A percentile compares a stretch with the other conserved stretches of the same genome.
phyloP scores from a whole-genome alignment of 37 sponge, comb jelly and placozoan species.

The Hexactinellida sp. region DNA sequence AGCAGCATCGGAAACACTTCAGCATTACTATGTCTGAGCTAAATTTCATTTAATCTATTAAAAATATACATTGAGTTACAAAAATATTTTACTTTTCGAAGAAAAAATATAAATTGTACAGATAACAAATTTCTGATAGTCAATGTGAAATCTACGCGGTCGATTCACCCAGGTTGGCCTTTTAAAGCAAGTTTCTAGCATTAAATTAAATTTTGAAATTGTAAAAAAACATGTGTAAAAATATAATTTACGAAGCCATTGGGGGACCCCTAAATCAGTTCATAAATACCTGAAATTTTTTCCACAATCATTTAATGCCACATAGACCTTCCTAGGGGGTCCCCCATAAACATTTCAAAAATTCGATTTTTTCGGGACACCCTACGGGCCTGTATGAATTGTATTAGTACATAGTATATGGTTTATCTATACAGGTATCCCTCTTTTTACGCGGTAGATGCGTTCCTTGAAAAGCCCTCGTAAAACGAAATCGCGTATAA shows the following conservation, averaged over 20 bases:
- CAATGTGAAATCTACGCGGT: background rate
- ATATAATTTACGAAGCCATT: conserved; percentile 15
- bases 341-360: conserved; percentile 15
- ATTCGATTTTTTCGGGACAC: conserved; percentile 13
- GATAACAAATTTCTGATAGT: conserved; percentile 17
- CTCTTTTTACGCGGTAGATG: no score
- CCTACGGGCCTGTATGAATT: no score
- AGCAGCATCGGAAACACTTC: conserved; percentile 2
- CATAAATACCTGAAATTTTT: conserved; percentile 15
- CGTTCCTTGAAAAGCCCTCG: no score
- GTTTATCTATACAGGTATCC: no score
- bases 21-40: background rate
- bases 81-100: conserved; percentile 6
- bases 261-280: conserved; percentile 10
- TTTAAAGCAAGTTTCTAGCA: conserved; percentile 7
- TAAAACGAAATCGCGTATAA: no score
- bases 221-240: conserved; percentile 2
- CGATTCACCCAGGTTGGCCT: conserved; percentile 16
- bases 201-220: conserved; percentile 9
- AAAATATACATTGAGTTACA: background rate
- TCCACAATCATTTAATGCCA: conserved; percentile 9
- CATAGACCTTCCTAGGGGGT: background rate
- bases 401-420: no score
- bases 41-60: conserved; percentile 16
- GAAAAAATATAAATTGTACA: conserved; percentile 5